phyloP scores from a whole-genome alignment of 2,797 vertebrate species.

The Harpagifer antarcticus region DNA sequence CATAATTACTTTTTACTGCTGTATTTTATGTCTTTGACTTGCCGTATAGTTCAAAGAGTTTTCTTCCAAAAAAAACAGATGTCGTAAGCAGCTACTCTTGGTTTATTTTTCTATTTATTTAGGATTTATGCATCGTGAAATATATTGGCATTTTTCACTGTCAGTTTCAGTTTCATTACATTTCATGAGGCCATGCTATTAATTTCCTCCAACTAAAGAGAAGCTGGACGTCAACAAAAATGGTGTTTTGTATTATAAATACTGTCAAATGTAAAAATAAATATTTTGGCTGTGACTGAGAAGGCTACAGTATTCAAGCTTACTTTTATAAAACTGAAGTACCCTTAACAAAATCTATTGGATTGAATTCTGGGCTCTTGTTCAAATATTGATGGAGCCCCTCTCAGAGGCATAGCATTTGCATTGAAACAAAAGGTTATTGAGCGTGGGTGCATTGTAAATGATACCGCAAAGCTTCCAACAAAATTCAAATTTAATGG shows the following conservation, averaged over 20 bases:
- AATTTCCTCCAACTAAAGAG: constrained; percentile 10
- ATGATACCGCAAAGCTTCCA: constrained; percentile 85
- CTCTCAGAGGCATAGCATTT: constrained; percentile 81
- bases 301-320: constrained; percentile 39
- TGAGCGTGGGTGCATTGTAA: constrained; percentile 83
- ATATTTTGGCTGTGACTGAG: constrained; percentile 26
- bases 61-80: constrained; percentile 29
- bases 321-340: constrained; percentile 52
- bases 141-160: constrained; percentile 8
- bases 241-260: background rate
- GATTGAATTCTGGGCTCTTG: constrained; percentile 75
- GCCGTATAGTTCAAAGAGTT: constrained; percentile 34
- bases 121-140: constrained; percentile 9
- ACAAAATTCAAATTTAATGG: constrained; percentile 89
- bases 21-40: constrained; percentile 35
- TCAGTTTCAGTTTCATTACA: constrained; percentile 10
- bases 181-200: constrained; percentile 18
- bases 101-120: constrained; percentile 24
- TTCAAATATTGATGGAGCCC: constrained; percentile 87
- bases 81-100: constrained; percentile 30
- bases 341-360: constrained; percentile 57
- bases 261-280: constrained; percentile 12
- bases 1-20: constrained; percentile 45
- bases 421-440: constrained; percentile 88
- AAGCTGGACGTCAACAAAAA: background rate